Percentiles rank a stretch among this genome's conserved stretches.
Evolutionary conservation across 2,797 vertebrate species (phyloP).

Genomic region (Alectoris magna): DNA sequence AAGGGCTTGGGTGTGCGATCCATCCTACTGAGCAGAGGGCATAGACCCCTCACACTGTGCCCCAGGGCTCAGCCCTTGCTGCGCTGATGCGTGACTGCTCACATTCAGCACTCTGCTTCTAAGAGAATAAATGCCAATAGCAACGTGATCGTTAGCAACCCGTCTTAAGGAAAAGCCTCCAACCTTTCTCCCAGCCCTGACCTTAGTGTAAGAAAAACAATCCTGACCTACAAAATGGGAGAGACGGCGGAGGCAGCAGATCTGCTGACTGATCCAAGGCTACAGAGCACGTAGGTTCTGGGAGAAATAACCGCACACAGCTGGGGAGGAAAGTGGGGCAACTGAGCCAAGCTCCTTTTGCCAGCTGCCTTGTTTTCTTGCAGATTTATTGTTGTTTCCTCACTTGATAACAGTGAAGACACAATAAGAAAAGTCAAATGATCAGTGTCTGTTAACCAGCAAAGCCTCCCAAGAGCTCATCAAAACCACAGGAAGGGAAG

Average conservation of each 20-base stretch:
- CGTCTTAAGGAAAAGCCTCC: background rate
- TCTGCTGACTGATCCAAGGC: background rate
- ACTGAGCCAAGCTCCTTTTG: background rate
- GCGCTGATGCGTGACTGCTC: background rate
- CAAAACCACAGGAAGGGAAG: background rate
- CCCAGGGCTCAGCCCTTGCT: background rate
- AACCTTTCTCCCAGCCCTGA: background rate
- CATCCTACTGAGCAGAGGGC: background rate
- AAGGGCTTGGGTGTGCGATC: background rate
- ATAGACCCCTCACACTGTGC: background rate
- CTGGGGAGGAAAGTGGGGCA: background rate
- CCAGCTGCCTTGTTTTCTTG: constrained; percentile 12
- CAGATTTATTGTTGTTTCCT: background rate
- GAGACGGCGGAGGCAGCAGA: background rate
- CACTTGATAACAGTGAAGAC: background rate
- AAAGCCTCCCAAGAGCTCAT: constrained; percentile 14
- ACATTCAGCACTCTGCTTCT: background rate
- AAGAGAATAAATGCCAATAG: background rate
- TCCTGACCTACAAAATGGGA: background rate
- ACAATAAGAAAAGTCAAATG: background rate
- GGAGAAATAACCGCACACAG: background rate
- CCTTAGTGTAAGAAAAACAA: background rate
- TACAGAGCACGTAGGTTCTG: background rate
- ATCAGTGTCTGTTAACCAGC: background rate
- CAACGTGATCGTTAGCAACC: background rate